Evolutionary conservation across 1,140 invertebrate genomes (phyloP).

Genomic region (Bombus soroeensis): DNA sequence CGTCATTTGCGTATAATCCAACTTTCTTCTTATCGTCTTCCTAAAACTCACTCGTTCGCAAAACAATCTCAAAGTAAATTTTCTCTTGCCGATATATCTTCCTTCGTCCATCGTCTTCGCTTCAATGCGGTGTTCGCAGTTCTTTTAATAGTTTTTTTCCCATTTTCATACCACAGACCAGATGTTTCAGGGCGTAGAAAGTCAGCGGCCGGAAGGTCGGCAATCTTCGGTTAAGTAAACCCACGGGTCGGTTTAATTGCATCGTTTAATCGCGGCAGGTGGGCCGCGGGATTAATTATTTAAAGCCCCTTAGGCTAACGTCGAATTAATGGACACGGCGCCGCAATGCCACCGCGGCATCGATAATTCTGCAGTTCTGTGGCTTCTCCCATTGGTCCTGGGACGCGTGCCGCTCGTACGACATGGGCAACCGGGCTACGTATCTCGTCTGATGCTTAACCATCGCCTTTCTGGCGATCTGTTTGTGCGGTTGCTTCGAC

Average conservation of each 20-base stretch:
- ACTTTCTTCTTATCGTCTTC: too few species aligned
- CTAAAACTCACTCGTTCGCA: too few species aligned
- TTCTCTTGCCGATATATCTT: too few species aligned
- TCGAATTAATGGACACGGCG: constrained; percentile 69
- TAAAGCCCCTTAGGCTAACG: constrained; percentile 74
- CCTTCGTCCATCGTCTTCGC: too few species aligned
- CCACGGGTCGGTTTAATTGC: constrained; percentile 61
- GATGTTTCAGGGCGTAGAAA: constrained; percentile 7
- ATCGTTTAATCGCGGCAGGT: constrained; percentile 62
- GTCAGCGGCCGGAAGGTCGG: constrained; percentile 20
- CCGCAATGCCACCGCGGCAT: constrained; percentile 67
- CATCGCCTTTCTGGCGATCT: constrained; percentile 22
- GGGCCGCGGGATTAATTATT: constrained; percentile 71
- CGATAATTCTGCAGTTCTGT: constrained; percentile 70
- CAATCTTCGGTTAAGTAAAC: constrained; percentile 55
- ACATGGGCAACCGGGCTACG: not conserved
- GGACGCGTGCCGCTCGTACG: constrained; percentile 52
- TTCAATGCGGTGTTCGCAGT: too few species aligned
- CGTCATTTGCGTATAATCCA: too few species aligned
- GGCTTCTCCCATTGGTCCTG: constrained; percentile 51
- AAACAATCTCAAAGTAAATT: too few species aligned
- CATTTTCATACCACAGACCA: too few species aligned
- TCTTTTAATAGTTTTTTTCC: too few species aligned
- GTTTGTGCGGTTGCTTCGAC: not conserved
- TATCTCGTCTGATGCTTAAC: constrained; percentile 4